phyloP scores from a whole-genome alignment of 2,888 invertebrate genomes.

The Homarus gammarus region DNA sequence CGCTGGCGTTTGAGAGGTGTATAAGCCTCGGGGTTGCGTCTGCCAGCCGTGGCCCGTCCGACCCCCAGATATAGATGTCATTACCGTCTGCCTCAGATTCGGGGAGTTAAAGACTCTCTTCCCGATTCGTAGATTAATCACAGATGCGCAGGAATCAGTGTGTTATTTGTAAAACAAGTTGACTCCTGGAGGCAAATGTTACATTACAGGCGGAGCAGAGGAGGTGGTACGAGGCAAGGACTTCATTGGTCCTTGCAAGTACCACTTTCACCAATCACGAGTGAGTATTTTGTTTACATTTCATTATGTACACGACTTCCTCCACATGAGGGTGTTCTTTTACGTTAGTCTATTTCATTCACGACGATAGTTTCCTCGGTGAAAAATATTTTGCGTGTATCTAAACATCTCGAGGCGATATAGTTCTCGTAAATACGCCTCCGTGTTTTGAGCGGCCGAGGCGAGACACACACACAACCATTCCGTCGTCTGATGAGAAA shows the following conservation, averaged over 20 bases:
- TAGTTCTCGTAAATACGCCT: background rate
- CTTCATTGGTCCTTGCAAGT: constrained; percentile 49
- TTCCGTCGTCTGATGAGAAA: background rate
- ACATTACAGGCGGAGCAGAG: constrained; percentile 65
- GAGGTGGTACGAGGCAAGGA: constrained; percentile 4
- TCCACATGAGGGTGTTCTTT: constrained; percentile 14
- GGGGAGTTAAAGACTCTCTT: constrained; percentile 32
- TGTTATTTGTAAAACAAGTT: constrained; percentile 76
- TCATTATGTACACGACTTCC: constrained; percentile 51
- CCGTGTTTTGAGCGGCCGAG: background rate
- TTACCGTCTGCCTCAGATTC: background rate
- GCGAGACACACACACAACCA: background rate
- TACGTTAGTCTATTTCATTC: background rate
- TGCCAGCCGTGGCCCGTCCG: constrained; percentile 4
- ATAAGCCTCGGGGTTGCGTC: background rate
- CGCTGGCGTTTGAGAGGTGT: constrained; percentile 34
- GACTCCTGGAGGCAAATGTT: constrained; percentile 75
- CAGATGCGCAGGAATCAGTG: constrained; percentile 76
- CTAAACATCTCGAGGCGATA: background rate
- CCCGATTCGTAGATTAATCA: constrained; percentile 69
- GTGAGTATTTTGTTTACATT: constrained; percentile 61
- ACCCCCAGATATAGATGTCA: constrained; percentile 13
- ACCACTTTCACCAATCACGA: constrained; percentile 48
- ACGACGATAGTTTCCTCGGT: constrained; percentile 5
- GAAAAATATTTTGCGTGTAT: background rate